phyloP scores from a whole-genome alignment of 2,113 vertebrate genomes.

The Pao palembangensis region DNA sequence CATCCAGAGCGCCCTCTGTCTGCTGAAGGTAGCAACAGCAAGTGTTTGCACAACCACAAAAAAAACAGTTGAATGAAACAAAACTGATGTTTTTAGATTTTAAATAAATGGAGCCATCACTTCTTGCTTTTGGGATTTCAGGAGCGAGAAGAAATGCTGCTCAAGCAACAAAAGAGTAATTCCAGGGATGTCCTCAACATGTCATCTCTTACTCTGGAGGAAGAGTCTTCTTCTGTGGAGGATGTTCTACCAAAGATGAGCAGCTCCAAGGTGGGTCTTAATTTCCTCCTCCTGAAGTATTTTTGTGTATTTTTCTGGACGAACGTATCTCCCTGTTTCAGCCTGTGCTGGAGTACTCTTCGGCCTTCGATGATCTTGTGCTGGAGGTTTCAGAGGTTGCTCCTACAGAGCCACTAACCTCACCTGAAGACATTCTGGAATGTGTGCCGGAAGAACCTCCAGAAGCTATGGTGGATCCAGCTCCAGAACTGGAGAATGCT shows the following conservation, averaged over 20 bases:
- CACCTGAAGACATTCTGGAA: slow-evolving; percentile 54
- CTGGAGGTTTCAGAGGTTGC: slow-evolving; percentile 32
- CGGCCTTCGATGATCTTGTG: slow-evolving; percentile 89
- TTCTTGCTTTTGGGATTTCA: slow-evolving; percentile 44
- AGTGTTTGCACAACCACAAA: too few species aligned
- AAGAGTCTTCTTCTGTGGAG: slow-evolving; percentile 57
- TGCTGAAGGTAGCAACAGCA: slow-evolving; percentile 81
- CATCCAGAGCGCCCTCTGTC: slow-evolving; percentile 90
- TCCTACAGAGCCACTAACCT: slow-evolving; percentile 48
- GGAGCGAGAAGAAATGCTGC: slow-evolving; percentile 80
- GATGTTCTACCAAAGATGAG: slow-evolving; percentile 63
- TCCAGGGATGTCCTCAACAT: slow-evolving; percentile 59
- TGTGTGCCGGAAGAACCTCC: slow-evolving; percentile 61
- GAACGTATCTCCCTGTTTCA: slow-evolving; percentile 31
- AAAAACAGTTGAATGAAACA: not conserved
- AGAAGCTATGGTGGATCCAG: slow-evolving; percentile 32
- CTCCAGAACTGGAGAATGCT: slow-evolving; percentile 39
- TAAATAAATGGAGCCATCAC: not conserved
- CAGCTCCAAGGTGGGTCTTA: slow-evolving; percentile 60
- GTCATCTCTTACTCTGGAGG: slow-evolving; percentile 77
- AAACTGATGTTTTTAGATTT: not conserved
- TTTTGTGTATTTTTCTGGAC: not conserved
- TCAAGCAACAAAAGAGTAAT: slow-evolving; percentile 57
- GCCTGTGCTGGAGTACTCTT: slow-evolving; percentile 83
- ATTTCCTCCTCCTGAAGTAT: not conserved